Percentiles rank a stretch among this genome's conserved stretches.
Conservation (phyloP, 2,113 vertebrate genomes). For the Phaetusa simplex region DNA sequence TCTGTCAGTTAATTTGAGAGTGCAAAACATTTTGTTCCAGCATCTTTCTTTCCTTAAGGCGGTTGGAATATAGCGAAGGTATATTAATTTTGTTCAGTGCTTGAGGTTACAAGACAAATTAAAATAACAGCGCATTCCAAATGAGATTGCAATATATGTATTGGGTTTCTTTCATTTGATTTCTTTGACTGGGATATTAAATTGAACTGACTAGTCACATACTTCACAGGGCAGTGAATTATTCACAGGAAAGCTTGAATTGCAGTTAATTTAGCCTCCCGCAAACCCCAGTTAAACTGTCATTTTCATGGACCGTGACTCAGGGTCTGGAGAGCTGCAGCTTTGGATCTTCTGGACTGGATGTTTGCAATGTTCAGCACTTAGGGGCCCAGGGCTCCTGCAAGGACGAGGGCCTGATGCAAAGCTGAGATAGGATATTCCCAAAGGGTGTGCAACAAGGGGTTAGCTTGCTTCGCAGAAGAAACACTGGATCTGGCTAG, state of each 20-base stretch:
- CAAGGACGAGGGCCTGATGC: accelerated
- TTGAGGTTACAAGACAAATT: background rate
- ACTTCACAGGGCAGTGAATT: slow-evolving; percentile 4
- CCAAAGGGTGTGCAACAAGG: background rate
- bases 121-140: background rate
- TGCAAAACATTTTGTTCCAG: slow-evolving; percentile 16
- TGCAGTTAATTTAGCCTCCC: background rate
- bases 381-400: background rate
- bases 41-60: background rate
- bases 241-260: background rate
- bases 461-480: background rate
- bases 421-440: background rate
- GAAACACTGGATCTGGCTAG: background rate
- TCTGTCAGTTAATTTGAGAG: background rate
- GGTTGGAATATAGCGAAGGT: background rate
- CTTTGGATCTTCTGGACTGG: background rate
- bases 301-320: background rate
- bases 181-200: slow-evolving; percentile 3
- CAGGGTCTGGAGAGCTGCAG: background rate
- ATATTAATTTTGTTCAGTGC: background rate
- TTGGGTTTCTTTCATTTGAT: slow-evolving; percentile 17
- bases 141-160: background rate
- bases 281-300: background rate
- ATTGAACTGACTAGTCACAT: background rate
- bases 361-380: accelerated